Evolutionary conservation across 2,797 vertebrate genomes (phyloP), one percentile per base, ranked within the genome.

Genomic region (Pristis pectinata): DNA sequence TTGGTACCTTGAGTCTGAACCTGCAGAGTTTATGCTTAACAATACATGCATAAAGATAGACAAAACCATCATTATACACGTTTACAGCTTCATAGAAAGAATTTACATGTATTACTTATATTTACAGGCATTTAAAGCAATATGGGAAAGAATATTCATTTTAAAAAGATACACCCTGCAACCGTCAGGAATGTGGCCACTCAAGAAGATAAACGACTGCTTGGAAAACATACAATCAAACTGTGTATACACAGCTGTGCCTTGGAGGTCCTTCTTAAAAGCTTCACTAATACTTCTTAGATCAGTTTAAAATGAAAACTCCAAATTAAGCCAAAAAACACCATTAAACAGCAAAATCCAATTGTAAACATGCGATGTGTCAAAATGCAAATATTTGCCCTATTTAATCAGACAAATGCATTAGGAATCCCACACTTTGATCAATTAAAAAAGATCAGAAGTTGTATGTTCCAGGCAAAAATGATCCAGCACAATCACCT

Each of bases 161-260:
- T 49, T 91, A 3, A 91, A n/a, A 91, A 91, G n/a, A 67, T 37
- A 41, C 87, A 0, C n/a, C 87, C 37, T 64, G 59, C n/a, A 67
- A 67, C 22, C 41, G n/a, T 37, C 24, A 61, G 59, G 59, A 67
- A 91, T 41, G 87, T 67, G 87, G 59, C 67, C 59, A 61, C 87
- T 91, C 59, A 91, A 91, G 87, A 91, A 91, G 87, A 67, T 91
- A 64, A 67, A 91, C 91, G 87, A 91, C 87, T 91, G 61, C 59
- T 67, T 67, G 59, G 61, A 91, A 91, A 91, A 91, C 59, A 64
- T 41, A 17, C 37, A 67, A 91, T 67, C 64, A 24, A 67, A 91
- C 24, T 91, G 59, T 89, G 56, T 91, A 24, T 91, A 91, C 59
- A 91, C 87, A 91, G 87, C 87, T 91, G 87, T 37, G 61, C 61